A percentile compares a stretch with the other conserved stretches of the same genome.
phyloP scores from a whole-genome alignment of 2,797 vertebrate genomes.

The Nannoperca australis region DNA sequence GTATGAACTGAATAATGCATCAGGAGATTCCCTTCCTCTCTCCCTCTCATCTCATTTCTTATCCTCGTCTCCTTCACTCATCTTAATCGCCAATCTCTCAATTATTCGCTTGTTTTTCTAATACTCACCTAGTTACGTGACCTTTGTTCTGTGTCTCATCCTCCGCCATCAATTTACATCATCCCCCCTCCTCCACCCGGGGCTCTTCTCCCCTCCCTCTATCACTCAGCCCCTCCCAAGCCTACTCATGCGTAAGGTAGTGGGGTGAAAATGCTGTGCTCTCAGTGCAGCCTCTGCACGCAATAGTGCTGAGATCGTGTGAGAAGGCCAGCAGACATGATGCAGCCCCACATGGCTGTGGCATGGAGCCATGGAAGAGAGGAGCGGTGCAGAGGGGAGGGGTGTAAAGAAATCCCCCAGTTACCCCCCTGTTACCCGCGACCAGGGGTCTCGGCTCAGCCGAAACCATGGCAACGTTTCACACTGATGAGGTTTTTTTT shows the following conservation, averaged over 20 bases:
- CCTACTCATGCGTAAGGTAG: constrained; percentile 81
- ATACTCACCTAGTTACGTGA: constrained; percentile 62
- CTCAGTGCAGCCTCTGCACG: constrained; percentile 80
- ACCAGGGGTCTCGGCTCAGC: constrained; percentile 66
- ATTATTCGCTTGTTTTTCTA: constrained; percentile 55
- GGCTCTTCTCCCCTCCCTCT: constrained; percentile 34
- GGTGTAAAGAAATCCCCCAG: constrained; percentile 41
- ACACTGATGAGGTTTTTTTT: constrained; percentile 72
- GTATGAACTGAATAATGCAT: constrained; percentile 80
- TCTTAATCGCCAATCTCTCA: constrained; percentile 45
- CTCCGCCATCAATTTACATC: constrained; percentile 58
- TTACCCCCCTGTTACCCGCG: constrained; percentile 23
- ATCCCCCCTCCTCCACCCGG: constrained; percentile 13
- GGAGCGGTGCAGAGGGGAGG: constrained; percentile 27
- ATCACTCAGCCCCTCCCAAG: constrained; percentile 72
- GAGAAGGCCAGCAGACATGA: constrained; percentile 72
- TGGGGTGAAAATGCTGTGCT: constrained; percentile 78
- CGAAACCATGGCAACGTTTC: constrained; percentile 77
- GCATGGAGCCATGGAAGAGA: constrained; percentile 60
- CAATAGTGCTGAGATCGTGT: constrained; percentile 75
- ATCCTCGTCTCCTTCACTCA: constrained; percentile 26
- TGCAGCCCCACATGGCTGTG: constrained; percentile 66
- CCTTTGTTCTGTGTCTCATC: constrained; percentile 67
- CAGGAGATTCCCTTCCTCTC: constrained; percentile 58
- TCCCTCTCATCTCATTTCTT: constrained; percentile 37